Evolutionary conservation across 2,888 invertebrate species (phyloP).

Genomic region (Kuschelorhynchus macadamiae): DNA sequence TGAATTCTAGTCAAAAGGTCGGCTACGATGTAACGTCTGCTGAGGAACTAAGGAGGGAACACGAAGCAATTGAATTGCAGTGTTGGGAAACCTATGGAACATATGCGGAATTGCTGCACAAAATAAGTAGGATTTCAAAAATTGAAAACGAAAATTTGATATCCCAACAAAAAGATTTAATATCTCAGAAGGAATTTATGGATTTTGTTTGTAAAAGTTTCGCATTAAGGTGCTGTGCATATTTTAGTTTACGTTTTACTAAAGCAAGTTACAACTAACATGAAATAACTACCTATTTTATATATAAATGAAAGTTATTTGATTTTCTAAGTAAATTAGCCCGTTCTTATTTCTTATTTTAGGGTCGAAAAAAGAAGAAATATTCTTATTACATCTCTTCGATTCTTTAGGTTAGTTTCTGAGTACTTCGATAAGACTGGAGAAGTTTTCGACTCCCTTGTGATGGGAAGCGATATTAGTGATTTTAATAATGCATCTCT

Average conservation of each 20-base stretch:
- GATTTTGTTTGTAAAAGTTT: conserved; percentile 86
- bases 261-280: too few species aligned
- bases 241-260: too few species aligned
- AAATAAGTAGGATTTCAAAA: conserved; percentile 73
- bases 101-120: conserved; percentile 83
- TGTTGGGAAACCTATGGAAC: conserved; percentile 85
- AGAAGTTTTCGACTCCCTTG: conserved; percentile 77
- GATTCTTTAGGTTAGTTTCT: conserved; percentile 82
- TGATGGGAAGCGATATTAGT: conserved; percentile 74
- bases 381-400: conserved; percentile 80
- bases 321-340: too few species aligned
- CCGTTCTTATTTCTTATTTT: conserved; percentile 6
- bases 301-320: too few species aligned
- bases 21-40: conserved; percentile 82
- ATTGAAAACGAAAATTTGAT: conserved; percentile 65
- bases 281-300: too few species aligned
- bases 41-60: conserved; percentile 79
- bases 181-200: conserved; percentile 85
- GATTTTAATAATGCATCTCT: conserved; percentile 73
- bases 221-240: conserved; percentile 78
- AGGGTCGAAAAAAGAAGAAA: conserved; percentile 79
- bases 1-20: conserved; percentile 79
- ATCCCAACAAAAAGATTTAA: conserved; percentile 74
- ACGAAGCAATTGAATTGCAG: conserved; percentile 82
- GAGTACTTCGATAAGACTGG: conserved; percentile 80